These are phyloP conservation scores for Cephonodes hylas DNA, from an alignment of 2,888 invertebrate genomes.

Conservation along the genomic window DNA sequence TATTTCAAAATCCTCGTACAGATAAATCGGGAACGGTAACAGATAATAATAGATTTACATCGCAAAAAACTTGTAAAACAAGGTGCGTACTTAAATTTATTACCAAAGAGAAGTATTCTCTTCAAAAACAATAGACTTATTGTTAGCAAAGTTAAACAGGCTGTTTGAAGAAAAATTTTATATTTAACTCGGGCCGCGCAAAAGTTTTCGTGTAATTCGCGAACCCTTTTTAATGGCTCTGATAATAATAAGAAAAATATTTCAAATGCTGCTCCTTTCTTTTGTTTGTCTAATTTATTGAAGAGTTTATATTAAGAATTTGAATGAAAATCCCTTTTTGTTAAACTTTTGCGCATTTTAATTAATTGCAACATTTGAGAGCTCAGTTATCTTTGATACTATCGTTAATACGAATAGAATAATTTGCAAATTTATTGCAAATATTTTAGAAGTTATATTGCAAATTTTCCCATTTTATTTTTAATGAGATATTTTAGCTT, in stretches of 20 bases:
- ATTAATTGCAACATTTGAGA: too few relatives aligned
- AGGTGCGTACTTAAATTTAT: not conserved
- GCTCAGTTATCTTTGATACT: too few relatives aligned
- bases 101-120: not conserved
- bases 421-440: too few relatives aligned
- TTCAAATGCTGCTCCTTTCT: not conserved
- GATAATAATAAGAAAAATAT: conserved; percentile 1
- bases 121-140: not conserved
- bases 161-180: not conserved
- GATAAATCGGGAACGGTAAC: not conserved
- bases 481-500: too few relatives aligned
- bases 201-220: not conserved
- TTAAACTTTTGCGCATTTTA: too few relatives aligned
- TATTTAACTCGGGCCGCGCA: not conserved
- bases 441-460: too few relatives aligned
- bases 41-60: not conserved
- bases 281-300: conserved; percentile 3
- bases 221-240: conserved; percentile 3
- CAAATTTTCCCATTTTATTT: too few relatives aligned
- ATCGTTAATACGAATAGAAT: too few relatives aligned
- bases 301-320: not conserved
- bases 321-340: not conserved
- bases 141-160: not conserved
- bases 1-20: not conserved
- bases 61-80: not conserved